Evolutionary conservation across 2,113 vertebrate species (phyloP).

Genomic region (Lophius piscatorius): DNA sequence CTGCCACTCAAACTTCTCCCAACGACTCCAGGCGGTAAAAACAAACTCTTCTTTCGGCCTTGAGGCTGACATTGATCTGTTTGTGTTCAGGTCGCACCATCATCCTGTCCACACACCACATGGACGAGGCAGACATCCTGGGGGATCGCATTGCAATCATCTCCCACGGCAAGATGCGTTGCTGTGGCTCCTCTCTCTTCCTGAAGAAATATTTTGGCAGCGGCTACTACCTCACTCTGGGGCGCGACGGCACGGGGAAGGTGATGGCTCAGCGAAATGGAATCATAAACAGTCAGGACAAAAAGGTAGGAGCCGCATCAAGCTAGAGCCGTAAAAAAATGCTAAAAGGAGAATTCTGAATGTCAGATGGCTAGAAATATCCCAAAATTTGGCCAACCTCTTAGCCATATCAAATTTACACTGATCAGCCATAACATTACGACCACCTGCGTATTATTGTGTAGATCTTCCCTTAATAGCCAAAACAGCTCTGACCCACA

Average conservation of each 20-base stretch:
- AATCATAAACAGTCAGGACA: conserved; percentile 75
- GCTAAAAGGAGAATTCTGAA: too few relatives aligned
- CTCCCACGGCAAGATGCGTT: conserved; percentile 92
- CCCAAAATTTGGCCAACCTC: too few relatives aligned
- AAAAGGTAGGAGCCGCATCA: conserved; percentile 22
- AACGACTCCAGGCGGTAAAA: too few relatives aligned
- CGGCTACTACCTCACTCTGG: conserved; percentile 95
- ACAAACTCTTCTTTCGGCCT: not conserved
- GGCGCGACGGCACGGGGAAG: conserved; percentile 76
- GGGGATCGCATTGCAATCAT: conserved; percentile 97
- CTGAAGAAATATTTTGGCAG: conserved; percentile 95
- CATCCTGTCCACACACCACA: conserved; percentile 96
- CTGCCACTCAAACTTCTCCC: not conserved
- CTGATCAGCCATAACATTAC: too few relatives aligned
- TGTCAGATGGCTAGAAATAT: too few relatives aligned
- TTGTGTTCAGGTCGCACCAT: conserved; percentile 89
- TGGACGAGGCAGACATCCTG: conserved; percentile 97
- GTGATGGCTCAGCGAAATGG: conserved; percentile 76
- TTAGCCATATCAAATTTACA: too few relatives aligned
- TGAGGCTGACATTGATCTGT: not conserved
- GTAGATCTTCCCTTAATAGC: too few relatives aligned
- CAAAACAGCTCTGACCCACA: too few relatives aligned
- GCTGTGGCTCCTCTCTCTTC: conserved; percentile 95
- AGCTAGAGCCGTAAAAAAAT: not conserved
- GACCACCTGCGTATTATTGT: too few relatives aligned